Conservation (phyloP, 2,113 vertebrate species). For the Neomonachus schauinslandi region DNA sequence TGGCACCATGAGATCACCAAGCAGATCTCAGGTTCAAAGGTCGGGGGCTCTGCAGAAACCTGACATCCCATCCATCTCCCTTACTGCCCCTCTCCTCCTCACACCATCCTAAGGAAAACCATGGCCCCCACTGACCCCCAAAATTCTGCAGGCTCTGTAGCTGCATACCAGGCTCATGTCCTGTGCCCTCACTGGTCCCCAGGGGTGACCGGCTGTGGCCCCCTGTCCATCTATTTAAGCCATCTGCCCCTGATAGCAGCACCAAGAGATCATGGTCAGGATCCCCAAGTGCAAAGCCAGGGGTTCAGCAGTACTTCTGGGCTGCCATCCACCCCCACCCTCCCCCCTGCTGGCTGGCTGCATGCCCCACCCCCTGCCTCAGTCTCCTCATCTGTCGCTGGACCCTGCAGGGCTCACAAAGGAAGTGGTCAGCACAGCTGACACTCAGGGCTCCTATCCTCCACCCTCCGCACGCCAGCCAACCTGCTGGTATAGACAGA, state of each 20-base stretch:
- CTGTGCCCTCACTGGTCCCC: not conserved
- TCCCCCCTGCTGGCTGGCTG: rapidly evolving
- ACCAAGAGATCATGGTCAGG: conserved; percentile 55
- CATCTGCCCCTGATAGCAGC: conserved; percentile 41
- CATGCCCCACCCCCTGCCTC: not conserved
- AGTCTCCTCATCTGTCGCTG: not conserved
- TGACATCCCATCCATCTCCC: not conserved
- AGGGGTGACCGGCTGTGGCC: rapidly evolving
- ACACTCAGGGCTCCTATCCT: rapidly evolving
- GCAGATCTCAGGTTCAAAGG: conserved; percentile 3
- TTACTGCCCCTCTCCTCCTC: not conserved
- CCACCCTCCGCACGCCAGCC: rapidly evolving
- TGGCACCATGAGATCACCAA: not conserved
- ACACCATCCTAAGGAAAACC: not conserved
- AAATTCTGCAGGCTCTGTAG: not conserved
- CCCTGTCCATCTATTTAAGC: rapidly evolving
- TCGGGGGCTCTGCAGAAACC: not conserved
- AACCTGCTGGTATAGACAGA: not conserved
- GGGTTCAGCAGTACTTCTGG: not conserved
- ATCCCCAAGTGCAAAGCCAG: conserved; percentile 52
- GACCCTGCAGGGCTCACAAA: not conserved
- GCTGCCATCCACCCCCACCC: not conserved
- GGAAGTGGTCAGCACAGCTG: rapidly evolving
- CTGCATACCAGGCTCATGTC: rapidly evolving
- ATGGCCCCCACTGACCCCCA: too few relatives aligned